A percentile compares a stretch with the other conserved stretches of the same genome.
phyloP scores from a whole-genome alignment of 2,797 vertebrate species.

The Adrianichthys oophorus region DNA sequence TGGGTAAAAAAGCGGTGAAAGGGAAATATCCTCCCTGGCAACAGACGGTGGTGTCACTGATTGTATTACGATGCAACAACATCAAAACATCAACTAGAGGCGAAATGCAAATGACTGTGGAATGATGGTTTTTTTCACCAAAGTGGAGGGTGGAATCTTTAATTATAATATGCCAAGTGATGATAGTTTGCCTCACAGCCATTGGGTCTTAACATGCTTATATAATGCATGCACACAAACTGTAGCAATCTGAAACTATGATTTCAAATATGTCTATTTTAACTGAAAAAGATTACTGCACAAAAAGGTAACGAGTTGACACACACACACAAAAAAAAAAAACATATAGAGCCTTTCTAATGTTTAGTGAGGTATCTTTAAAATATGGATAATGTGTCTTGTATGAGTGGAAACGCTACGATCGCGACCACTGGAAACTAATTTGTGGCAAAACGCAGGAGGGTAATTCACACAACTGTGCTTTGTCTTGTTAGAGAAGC shows the following conservation, averaged over 20 bases:
- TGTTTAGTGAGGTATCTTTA: slow-evolving; percentile 20
- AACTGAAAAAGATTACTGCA: slow-evolving; percentile 40
- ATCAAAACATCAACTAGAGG: slow-evolving; percentile 31
- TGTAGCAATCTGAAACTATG: slow-evolving; percentile 72
- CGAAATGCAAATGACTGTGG: slow-evolving; percentile 54
- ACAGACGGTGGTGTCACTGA: slow-evolving; percentile 51
- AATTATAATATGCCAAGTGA: slow-evolving; percentile 76
- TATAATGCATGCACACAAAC: slow-evolving; percentile 72
- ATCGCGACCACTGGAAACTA: slow-evolving; percentile 43
- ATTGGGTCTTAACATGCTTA: slow-evolving; percentile 72
- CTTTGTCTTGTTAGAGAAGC: slow-evolving; percentile 38
- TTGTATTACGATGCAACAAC: slow-evolving; percentile 41
- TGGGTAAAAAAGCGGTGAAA: slow-evolving; percentile 27
- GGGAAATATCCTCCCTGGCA: slow-evolving; percentile 24
- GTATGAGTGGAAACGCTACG: slow-evolving; percentile 13
- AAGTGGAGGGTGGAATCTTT: slow-evolving; percentile 61
- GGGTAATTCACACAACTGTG: slow-evolving; percentile 40
- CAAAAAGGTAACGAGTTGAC: slow-evolving; percentile 42
- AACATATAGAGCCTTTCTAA: slow-evolving; percentile 51
- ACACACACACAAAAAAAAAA: slow-evolving; percentile 12
- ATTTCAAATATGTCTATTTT: slow-evolving; percentile 52
- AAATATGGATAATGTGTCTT: slow-evolving; percentile 31
- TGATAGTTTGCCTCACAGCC: slow-evolving; percentile 69
- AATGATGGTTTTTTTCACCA: slow-evolving; percentile 55
- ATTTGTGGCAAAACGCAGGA: slow-evolving; percentile 44